phyloP scores from a whole-genome alignment of 2,797 vertebrate genomes.

The Podargus strigoides region DNA sequence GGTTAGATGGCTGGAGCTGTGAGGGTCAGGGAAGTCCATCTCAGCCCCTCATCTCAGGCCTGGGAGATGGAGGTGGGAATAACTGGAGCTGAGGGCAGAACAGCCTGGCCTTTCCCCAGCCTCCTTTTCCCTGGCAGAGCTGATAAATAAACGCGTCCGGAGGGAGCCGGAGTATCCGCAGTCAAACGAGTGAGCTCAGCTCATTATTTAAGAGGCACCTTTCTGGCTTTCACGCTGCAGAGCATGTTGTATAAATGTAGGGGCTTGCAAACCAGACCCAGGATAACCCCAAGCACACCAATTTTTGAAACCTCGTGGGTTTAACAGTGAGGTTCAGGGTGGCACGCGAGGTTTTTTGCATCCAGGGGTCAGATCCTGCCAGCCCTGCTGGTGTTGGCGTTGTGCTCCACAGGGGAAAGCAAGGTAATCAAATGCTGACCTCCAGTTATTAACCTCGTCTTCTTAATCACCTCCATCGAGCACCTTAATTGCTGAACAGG shows the following conservation, averaged over 20 bases:
- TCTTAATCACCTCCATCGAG: conserved; percentile 1
- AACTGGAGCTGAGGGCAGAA: background rate
- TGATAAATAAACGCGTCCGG: background rate
- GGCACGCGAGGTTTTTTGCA: background rate
- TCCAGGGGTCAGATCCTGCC: background rate
- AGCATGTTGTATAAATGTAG: background rate
- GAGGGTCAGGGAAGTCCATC: too few species aligned
- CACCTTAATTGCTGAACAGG: background rate
- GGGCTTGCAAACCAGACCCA: background rate
- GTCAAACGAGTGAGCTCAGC: background rate
- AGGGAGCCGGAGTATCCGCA: background rate
- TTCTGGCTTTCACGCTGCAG: background rate
- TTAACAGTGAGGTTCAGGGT: background rate
- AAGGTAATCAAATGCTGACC: conserved; percentile 1
- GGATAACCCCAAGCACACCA: background rate
- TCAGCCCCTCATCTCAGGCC: background rate
- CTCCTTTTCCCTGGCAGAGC: background rate
- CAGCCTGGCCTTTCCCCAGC: background rate
- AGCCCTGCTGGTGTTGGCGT: rapidly evolving
- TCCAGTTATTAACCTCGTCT: background rate
- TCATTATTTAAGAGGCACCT: background rate
- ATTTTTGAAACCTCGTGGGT: background rate
- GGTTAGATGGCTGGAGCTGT: background rate
- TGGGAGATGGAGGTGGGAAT: background rate
- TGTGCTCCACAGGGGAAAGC: background rate